phyloP scores from a whole-genome alignment of 2,888 invertebrate genomes.

The Hemistola chrysoprasaria region DNA sequence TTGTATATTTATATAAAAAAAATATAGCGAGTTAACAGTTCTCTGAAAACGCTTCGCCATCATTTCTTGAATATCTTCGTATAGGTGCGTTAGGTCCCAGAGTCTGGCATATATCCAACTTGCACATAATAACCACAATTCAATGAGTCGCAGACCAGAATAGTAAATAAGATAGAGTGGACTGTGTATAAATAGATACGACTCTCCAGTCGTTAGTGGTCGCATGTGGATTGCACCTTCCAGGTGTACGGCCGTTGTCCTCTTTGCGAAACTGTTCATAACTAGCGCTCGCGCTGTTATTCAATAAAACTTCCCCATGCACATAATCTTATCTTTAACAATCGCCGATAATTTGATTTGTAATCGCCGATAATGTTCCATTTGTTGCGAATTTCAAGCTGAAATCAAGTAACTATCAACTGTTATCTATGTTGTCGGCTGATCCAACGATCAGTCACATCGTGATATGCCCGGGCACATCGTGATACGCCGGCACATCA shows the following conservation, averaged over 20 bases:
- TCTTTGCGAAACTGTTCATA: conserved; percentile 36
- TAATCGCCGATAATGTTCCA: conserved; percentile 28
- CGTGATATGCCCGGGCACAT: too few species aligned
- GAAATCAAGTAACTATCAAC: conserved; percentile 39
- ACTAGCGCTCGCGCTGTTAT: conserved; percentile 21
- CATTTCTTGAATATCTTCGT: conserved; percentile 76
- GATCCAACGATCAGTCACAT: too few species aligned
- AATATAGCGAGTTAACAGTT: conserved; percentile 46
- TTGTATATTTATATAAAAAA: conserved; percentile 43
- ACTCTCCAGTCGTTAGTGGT: conserved; percentile 74
- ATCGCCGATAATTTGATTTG: conserved; percentile 19
- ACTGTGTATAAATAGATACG: conserved; percentile 76
- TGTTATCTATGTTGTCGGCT: too few species aligned
- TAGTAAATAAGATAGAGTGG: conserved; percentile 81
- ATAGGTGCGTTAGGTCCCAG: conserved; percentile 70
- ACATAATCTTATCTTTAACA: conserved; percentile 12
- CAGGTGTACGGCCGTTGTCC: conserved; percentile 76
- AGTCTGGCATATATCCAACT: conserved; percentile 77
- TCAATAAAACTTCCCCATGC: conserved; percentile 20
- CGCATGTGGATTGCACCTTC: conserved; percentile 72
- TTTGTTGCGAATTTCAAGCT: conserved; percentile 34
- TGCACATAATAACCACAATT: conserved; percentile 82
- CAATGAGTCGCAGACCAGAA: conserved; percentile 81
- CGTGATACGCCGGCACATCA: too few species aligned
- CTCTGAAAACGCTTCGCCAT: conserved; percentile 59